phyloP scores from a whole-genome alignment of 2,888 invertebrate genomes.

The Callosobruchus maculatus region DNA sequence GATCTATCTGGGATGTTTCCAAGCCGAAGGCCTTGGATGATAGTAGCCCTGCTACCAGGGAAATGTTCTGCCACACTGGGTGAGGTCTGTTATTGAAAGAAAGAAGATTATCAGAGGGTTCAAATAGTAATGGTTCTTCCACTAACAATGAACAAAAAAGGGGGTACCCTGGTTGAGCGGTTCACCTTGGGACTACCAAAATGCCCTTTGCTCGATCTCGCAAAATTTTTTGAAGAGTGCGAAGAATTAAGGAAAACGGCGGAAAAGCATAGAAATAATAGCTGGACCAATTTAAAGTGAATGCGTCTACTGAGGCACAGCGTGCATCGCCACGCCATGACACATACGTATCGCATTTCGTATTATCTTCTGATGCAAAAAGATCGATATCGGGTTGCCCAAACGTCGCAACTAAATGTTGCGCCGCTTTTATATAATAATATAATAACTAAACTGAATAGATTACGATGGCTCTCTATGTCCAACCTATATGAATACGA shows the following conservation, averaged over 20 bases:
- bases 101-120: not conserved
- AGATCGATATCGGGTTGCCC: not conserved
- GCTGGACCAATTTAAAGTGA: conserved; percentile 24
- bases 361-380: not conserved
- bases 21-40: not conserved
- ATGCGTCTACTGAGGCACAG: conserved; percentile 23
- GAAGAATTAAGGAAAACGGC: conserved; percentile 10
- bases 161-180: conserved; percentile 15
- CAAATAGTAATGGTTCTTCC: conserved; percentile 1
- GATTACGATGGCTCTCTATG: no score
- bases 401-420: not conserved
- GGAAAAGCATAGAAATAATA: conserved; percentile 24
- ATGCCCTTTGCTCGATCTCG: conserved; percentile 14
- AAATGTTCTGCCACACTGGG: not conserved
- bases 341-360: not conserved
- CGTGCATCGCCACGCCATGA: not conserved
- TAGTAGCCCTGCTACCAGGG: conserved; percentile 1
- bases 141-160: conserved; percentile 2
- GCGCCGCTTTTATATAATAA: no score
- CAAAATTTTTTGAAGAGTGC: conserved; percentile 12
- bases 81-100: not conserved
- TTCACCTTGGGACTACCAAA: conserved; percentile 14
- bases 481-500: no score
- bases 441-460: no score
- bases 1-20: not conserved